Evolutionary conservation across 2,888 invertebrate genomes (phyloP).

Genomic region (Acanthopleura granulata): DNA sequence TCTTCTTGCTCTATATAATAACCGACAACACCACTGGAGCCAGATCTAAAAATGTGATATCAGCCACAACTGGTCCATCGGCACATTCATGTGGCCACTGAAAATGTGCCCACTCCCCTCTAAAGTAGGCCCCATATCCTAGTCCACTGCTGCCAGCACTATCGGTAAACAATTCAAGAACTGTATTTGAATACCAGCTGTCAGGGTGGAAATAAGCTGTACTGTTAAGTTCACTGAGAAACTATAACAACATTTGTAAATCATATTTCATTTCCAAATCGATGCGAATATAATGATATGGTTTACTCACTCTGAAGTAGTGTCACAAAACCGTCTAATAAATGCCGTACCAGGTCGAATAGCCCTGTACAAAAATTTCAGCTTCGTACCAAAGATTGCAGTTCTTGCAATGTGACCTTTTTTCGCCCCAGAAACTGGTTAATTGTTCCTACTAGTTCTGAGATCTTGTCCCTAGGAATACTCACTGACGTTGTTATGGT

Average conservation of each 20-base stretch:
- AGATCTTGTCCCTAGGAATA: constrained; percentile 21
- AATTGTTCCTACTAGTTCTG: constrained; percentile 17
- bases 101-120: too few species aligned
- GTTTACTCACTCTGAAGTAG: constrained; percentile 13
- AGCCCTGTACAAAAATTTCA: constrained; percentile 26
- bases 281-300: constrained; percentile 22
- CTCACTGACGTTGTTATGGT: too few species aligned
- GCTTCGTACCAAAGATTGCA: constrained; percentile 26
- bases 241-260: constrained; percentile 23
- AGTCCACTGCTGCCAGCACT: background rate
- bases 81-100: too few species aligned
- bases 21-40: too few species aligned
- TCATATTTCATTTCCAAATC: constrained; percentile 23
- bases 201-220: too few species aligned
- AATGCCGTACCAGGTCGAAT: constrained; percentile 27
- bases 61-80: too few species aligned
- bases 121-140: constrained; percentile 19
- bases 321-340: constrained; percentile 24
- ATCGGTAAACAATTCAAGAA: too few species aligned
- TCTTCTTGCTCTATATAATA: too few species aligned
- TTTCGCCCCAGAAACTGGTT: background rate
- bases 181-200: constrained; percentile 12
- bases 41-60: too few species aligned
- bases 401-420: constrained; percentile 24
- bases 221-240: constrained; percentile 27